These are phyloP conservation scores for Helostoma temminkii DNA, from an alignment of 2,797 vertebrate genomes.

Conservation along the genomic window DNA sequence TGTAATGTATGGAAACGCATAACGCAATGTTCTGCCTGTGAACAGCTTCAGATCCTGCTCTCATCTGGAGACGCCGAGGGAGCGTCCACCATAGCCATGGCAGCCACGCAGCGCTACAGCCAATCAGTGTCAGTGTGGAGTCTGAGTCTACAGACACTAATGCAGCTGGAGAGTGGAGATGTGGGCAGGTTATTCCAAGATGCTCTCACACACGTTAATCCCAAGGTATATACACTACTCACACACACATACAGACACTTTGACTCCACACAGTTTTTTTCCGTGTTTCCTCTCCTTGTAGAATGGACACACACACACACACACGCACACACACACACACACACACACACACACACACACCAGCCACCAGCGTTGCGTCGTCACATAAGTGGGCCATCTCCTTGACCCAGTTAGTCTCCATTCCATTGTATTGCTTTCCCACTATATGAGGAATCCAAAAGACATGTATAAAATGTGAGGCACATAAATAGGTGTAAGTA, in stretches of 20 bases:
- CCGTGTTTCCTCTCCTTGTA: constrained; percentile 29
- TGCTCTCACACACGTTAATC: constrained; percentile 84
- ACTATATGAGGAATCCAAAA: constrained; percentile 5
- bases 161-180: constrained; percentile 76
- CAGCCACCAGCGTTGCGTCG: constrained; percentile 29
- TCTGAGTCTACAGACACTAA: constrained; percentile 85
- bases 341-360: constrained; percentile 14
- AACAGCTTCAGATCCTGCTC: constrained; percentile 79
- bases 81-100: constrained; percentile 83
- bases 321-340: constrained; percentile 1
- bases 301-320: constrained; percentile 12
- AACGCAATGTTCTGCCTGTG: constrained; percentile 21
- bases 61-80: constrained; percentile 74
- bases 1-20: neutral
- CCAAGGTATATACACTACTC: constrained; percentile 83
- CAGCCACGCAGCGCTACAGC: constrained; percentile 81
- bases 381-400: constrained; percentile 73
- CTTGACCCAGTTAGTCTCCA: constrained; percentile 72
- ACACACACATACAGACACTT: constrained; percentile 8
- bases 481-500: neutral
- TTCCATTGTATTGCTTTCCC: constrained; percentile 38
- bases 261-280: constrained; percentile 8
- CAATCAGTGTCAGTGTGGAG: constrained; percentile 87
- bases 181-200: constrained; percentile 86
- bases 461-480: neutral